Evolutionary conservation across 2,888 invertebrate genomes (phyloP).

Genomic region (Hartigia nigra): DNA sequence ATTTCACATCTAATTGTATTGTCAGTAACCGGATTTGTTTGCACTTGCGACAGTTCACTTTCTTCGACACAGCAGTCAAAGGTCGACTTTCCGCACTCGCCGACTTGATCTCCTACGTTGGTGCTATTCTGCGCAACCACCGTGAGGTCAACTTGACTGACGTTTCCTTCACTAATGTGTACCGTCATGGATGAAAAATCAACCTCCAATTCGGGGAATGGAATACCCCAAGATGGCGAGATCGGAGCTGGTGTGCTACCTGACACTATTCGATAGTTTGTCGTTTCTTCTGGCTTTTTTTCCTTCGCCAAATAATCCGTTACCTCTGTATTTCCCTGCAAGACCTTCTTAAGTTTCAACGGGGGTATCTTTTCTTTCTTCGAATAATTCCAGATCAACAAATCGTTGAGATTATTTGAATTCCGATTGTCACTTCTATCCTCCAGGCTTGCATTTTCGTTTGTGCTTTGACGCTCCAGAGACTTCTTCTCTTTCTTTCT

Average conservation of each 20-base stretch:
- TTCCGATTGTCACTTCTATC: not conserved
- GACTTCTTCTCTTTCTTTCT: not conserved
- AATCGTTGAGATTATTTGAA: not conserved
- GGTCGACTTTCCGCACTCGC: not conserved
- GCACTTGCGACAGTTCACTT: too few relatives aligned
- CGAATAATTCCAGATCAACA: not conserved
- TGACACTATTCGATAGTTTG: constrained; percentile 49
- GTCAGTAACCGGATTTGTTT: not conserved
- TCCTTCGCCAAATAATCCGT: not conserved
- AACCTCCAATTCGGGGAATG: not conserved
- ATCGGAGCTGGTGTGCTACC: constrained; percentile 31
- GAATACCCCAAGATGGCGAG: not conserved
- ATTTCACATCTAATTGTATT: not conserved
- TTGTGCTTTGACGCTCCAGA: not conserved
- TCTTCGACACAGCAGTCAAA: not conserved
- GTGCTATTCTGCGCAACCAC: not conserved
- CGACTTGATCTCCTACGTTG: not conserved
- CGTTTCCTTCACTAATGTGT: not conserved
- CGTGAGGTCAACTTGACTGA: not conserved
- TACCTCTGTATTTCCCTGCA: not conserved
- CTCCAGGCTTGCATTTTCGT: too few relatives aligned
- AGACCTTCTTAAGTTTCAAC: constrained; percentile 52
- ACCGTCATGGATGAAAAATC: not conserved
- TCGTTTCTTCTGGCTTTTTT: constrained; percentile 17
- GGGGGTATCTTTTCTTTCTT: constrained; percentile 49